Evolutionary conservation across 2,797 vertebrate genomes (phyloP).

Genomic region (Rhynchotus rufescens): DNA sequence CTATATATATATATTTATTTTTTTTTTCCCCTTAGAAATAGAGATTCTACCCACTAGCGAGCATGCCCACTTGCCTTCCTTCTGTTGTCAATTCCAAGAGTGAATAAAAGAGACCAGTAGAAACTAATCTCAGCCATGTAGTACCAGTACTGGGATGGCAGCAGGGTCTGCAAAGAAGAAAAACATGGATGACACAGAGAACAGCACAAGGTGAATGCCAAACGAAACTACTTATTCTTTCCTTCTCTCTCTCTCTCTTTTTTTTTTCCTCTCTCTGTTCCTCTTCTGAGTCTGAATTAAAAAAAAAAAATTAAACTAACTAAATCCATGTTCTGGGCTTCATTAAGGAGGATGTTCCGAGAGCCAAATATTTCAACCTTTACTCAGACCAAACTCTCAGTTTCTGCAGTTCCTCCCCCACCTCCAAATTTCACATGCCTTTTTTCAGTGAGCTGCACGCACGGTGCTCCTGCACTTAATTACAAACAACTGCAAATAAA

Average conservation of each 20-base stretch:
- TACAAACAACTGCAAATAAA: conserved; percentile 42
- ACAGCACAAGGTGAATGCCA: neutral
- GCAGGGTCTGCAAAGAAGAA: conserved; percentile 82
- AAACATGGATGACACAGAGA: neutral
- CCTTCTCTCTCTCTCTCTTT: neutral
- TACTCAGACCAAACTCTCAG: conserved; percentile 25
- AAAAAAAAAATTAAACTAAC: conserved; percentile 10
- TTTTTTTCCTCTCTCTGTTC: neutral
- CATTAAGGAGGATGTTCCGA: conserved; percentile 30
- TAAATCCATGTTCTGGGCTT: conserved; percentile 46
- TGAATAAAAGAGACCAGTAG: conserved; percentile 92
- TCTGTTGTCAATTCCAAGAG: conserved; percentile 88
- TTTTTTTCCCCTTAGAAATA: neutral
- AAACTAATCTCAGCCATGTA: conserved; percentile 93
- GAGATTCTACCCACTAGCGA: neutral
- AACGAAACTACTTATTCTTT: neutral
- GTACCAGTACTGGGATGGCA: conserved; percentile 96
- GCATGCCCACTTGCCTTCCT: conserved; percentile 86
- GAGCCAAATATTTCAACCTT: conserved; percentile 65
- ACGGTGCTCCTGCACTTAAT: conserved; percentile 35
- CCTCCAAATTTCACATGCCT: neutral
- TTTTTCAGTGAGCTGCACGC: neutral
- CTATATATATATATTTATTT: neutral
- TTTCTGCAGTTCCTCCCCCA: conserved; percentile 29
- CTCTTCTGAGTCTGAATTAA: conserved; percentile 21